phyloP scores from a whole-genome alignment of 2,888 invertebrate species.

The Beris chalybata region DNA sequence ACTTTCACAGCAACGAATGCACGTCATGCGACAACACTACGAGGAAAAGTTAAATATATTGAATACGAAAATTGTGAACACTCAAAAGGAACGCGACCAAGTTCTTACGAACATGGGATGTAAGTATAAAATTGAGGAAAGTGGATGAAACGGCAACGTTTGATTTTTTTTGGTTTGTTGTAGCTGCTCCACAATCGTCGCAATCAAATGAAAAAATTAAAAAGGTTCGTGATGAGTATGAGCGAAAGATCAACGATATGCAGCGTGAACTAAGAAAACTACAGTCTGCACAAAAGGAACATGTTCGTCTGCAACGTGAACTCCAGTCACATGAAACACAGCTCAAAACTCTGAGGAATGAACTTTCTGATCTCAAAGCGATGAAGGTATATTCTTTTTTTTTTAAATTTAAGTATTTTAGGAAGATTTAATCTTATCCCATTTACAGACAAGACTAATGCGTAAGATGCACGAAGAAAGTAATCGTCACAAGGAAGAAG shows the following conservation, averaged over 20 bases:
- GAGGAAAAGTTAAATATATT: conserved; percentile 87
- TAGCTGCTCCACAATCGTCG: conserved; percentile 30
- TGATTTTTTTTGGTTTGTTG: background rate
- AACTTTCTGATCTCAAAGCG: conserved; percentile 79
- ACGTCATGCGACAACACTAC: conserved; percentile 85
- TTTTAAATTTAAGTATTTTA: conserved; percentile 16
- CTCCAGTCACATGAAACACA: conserved; percentile 75
- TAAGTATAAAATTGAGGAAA: conserved; percentile 1
- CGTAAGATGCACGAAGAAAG: conserved; percentile 93
- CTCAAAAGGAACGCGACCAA: conserved; percentile 89
- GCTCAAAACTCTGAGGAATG: conserved; percentile 69
- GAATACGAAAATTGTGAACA: conserved; percentile 81
- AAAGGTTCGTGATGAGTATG: conserved; percentile 86
- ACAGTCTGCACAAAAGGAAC: conserved; percentile 86
- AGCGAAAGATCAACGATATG: conserved; percentile 79
- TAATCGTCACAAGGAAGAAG: conserved; percentile 80
- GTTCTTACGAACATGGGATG: conserved; percentile 65
- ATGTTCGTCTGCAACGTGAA: conserved; percentile 78
- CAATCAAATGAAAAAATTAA: conserved; percentile 66
- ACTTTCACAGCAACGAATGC: conserved; percentile 80
- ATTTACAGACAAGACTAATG: conserved; percentile 71
- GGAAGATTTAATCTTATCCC: conserved; percentile 5
- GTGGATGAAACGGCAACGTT: background rate
- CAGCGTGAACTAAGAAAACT: conserved; percentile 82
- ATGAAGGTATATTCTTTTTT: conserved; percentile 69